Conservation (phyloP, 2,888 invertebrate genomes). For the Napeogenes sylphis region DNA sequence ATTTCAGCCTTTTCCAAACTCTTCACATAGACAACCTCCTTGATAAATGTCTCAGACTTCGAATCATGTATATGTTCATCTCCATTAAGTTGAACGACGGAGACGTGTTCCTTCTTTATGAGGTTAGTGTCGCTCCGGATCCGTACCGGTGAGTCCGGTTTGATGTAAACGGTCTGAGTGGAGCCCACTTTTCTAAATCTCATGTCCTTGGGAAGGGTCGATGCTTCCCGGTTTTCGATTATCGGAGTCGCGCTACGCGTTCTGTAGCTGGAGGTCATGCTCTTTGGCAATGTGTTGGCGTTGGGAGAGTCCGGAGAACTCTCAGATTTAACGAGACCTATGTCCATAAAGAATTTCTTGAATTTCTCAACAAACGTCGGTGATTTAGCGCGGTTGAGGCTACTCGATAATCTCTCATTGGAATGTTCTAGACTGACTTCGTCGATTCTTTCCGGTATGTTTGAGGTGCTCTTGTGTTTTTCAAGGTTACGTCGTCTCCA, state of each 20-base stretch:
- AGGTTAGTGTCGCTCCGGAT: constrained; percentile 42
- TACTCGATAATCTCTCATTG: constrained; percentile 57
- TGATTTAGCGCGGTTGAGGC: constrained; percentile 65
- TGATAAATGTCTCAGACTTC: constrained; percentile 48
- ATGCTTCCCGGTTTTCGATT: constrained; percentile 53
- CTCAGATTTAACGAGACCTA: constrained; percentile 61
- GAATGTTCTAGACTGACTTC: constrained; percentile 57
- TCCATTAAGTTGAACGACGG: constrained; percentile 64
- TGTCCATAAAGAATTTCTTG: constrained; percentile 67
- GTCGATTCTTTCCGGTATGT: constrained; percentile 65
- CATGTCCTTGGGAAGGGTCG: constrained; percentile 71
- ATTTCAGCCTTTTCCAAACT: constrained; percentile 61
- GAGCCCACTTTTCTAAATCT: constrained; percentile 65
- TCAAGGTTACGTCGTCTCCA: constrained; percentile 53
- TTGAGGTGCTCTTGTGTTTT: constrained; percentile 69
- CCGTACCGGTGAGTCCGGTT: constrained; percentile 52
- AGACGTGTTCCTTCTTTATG: constrained; percentile 59
- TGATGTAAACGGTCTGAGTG: constrained; percentile 67
- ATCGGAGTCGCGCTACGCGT: constrained; percentile 56
- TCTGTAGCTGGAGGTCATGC: constrained; percentile 57
- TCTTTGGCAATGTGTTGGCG: constrained; percentile 60
- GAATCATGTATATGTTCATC: constrained; percentile 53
- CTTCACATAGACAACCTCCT: constrained; percentile 58
- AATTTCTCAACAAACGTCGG: constrained; percentile 72
- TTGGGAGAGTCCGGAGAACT: constrained; percentile 39